Evolutionary conservation across 2,113 vertebrate genomes (phyloP).

Genomic region (Artemisiospiza belli): DNA sequence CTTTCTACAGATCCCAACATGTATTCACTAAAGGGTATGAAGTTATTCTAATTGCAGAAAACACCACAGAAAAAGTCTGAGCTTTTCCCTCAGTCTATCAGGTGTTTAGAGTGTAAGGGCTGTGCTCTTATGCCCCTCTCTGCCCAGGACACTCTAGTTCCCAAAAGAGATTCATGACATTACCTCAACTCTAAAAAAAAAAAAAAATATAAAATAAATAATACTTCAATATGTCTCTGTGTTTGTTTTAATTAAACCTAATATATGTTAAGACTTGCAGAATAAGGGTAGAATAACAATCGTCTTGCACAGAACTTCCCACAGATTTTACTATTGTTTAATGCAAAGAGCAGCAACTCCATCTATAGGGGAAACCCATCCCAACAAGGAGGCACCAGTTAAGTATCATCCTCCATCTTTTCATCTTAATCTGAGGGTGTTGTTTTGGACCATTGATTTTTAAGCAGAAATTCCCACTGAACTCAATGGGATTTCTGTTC

Average conservation of each 20-base stretch:
- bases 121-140: background rate
- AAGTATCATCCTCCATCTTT: conserved; percentile 13
- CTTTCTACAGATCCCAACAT: background rate
- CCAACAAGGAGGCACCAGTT: background rate
- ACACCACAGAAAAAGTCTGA: background rate
- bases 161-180: background rate
- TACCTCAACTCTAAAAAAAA: background rate
- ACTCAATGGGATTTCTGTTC: conserved; percentile 9
- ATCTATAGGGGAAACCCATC: conserved; percentile 23
- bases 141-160: rapidly evolving
- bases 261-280: background rate
- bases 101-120: background rate
- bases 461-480: conserved; percentile 15
- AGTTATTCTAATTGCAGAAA: background rate
- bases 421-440: conserved; percentile 8
- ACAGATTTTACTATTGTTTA: background rate
- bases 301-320: background rate
- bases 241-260: background rate
- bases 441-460: conserved; percentile 41
- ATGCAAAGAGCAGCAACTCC: conserved; percentile 34
- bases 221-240: background rate
- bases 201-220: background rate
- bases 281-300: background rate
- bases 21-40: background rate
- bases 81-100: background rate